These are phyloP conservation scores for Mareca strepera DNA, from an alignment of 2,797 vertebrate species.

Conservation along the genomic window DNA sequence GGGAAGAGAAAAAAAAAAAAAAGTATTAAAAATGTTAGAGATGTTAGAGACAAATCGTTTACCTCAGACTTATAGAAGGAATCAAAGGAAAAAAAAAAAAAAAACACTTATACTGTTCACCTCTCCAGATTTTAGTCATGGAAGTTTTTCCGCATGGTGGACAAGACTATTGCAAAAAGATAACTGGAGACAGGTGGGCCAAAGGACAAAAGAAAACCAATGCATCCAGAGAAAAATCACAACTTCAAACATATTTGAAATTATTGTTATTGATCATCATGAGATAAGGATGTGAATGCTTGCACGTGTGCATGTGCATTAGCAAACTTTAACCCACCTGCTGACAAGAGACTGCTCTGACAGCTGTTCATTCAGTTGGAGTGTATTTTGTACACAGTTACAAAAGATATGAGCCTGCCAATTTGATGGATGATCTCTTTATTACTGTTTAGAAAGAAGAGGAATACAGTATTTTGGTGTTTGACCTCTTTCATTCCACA, in stretches of 20 bases:
- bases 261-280: background rate
- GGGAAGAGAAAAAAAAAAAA: no score
- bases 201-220: background rate
- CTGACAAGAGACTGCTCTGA: slow-evolving; percentile 63
- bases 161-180: background rate
- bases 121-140: background rate
- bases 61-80: background rate
- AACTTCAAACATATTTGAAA: background rate
- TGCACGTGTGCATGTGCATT: slow-evolving; percentile 9
- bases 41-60: background rate
- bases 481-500: slow-evolving; percentile 53
- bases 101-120: background rate
- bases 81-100: background rate
- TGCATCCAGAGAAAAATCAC: background rate
- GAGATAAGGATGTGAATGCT: background rate
- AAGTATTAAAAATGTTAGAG: background rate
- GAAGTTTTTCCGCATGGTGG: background rate
- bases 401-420: slow-evolving; percentile 34
- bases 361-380: slow-evolving; percentile 60
- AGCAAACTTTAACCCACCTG: slow-evolving; percentile 54
- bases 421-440: slow-evolving; percentile 58
- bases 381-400: slow-evolving; percentile 35
- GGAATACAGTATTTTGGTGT: slow-evolving; percentile 50
- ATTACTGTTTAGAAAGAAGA: slow-evolving; percentile 62
- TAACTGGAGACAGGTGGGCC: background rate